Conservation (phyloP, 2,113 vertebrate species). For the Nothocercus nigrocapillus region DNA sequence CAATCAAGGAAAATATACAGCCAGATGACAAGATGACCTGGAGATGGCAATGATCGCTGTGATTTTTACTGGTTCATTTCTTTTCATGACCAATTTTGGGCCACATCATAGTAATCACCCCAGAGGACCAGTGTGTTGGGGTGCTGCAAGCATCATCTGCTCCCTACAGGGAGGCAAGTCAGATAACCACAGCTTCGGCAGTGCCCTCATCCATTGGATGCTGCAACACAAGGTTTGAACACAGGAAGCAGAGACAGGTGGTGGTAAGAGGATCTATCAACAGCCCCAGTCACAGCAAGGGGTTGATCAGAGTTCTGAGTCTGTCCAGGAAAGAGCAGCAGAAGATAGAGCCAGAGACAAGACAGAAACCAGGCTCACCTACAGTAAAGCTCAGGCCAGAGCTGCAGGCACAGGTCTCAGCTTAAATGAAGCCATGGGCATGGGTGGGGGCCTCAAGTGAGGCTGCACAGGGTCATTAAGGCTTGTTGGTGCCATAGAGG, state of each 20-base stretch:
- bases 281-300: neutral
- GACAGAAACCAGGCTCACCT: neutral
- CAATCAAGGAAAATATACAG: neutral
- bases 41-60: neutral
- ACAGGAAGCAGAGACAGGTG: neutral
- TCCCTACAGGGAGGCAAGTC: neutral
- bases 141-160: neutral
- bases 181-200: neutral
- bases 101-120: neutral
- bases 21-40: neutral
- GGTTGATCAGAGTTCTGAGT: neutral
- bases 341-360: neutral
- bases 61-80: neutral
- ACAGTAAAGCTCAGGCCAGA: neutral
- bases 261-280: neutral
- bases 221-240: neutral
- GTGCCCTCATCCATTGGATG: accelerated
- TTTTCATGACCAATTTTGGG: neutral
- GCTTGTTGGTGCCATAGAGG: accelerated
- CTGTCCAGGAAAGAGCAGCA: neutral
- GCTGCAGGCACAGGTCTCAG: neutral
- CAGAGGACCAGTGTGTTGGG: neutral
- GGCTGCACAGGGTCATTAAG: neutral
- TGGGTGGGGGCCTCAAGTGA: neutral
- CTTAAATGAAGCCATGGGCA: neutral